A percentile compares a stretch with the other conserved stretches of the same genome.
Conservation (phyloP, 2,113 vertebrate genomes). For the Morone saxatilis region DNA sequence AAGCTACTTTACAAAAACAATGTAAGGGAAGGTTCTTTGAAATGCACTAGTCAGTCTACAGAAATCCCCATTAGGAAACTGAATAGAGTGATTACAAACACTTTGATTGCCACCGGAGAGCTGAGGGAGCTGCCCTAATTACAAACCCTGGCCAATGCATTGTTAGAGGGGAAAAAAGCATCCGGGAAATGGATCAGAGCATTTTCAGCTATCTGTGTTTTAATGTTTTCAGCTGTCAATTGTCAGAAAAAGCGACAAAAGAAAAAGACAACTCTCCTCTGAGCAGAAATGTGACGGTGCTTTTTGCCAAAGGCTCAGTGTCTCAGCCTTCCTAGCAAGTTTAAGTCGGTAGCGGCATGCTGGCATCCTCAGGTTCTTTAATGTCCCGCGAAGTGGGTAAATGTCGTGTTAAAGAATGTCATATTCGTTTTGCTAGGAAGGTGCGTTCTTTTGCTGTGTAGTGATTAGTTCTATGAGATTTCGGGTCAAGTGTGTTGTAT, state of each 20-base stretch:
- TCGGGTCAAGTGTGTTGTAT: constrained; percentile 43
- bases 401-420: constrained; percentile 48
- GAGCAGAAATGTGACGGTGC: constrained; percentile 29
- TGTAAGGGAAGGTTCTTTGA: background rate
- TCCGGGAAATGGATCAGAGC: constrained; percentile 58
- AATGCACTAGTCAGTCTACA: background rate
- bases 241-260: constrained; percentile 18
- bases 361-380: constrained; percentile 78
- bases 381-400: constrained; percentile 55
- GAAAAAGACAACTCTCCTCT: constrained; percentile 37
- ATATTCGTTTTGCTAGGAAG: constrained; percentile 44
- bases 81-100: background rate
- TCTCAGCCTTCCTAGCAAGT: constrained; percentile 62
- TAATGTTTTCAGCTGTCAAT: constrained; percentile 49
- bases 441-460: constrained; percentile 68
- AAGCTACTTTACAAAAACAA: background rate
- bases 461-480: constrained; percentile 50
- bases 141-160: background rate
- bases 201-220: constrained; percentile 63
- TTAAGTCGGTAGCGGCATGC: constrained; percentile 61
- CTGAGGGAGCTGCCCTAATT: background rate
- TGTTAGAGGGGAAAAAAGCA: background rate
- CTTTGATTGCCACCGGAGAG: no score
- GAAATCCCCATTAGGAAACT: background rate
- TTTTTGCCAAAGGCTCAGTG: constrained; percentile 45